A percentile compares a stretch with the other conserved stretches of the same genome.
Conservation (phyloP, 2,888 invertebrate genomes). For the Protophormia terraenovae region DNA sequence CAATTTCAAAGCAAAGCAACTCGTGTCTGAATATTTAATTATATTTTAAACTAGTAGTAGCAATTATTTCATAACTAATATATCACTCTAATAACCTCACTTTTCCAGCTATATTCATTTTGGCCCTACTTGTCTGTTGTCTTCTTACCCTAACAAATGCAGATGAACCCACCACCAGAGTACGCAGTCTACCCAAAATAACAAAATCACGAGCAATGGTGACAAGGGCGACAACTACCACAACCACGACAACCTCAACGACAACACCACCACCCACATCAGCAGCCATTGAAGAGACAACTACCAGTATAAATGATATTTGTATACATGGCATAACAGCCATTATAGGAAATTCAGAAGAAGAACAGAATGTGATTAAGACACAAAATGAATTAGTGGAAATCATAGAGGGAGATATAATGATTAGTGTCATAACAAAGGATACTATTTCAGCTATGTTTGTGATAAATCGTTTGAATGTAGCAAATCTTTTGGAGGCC, state of each 20-base stretch:
- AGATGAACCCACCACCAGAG: slow-evolving; percentile 38
- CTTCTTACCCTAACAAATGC: slow-evolving; percentile 39
- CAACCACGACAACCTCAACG: slow-evolving; percentile 35
- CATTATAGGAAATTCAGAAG: slow-evolving; percentile 66
- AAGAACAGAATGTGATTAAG: slow-evolving; percentile 70
- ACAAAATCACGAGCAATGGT: slow-evolving; percentile 61
- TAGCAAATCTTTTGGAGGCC: slow-evolving; percentile 77
- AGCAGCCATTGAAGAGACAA: slow-evolving; percentile 66
- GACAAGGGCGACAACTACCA: slow-evolving; percentile 16
- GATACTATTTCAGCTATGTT: slow-evolving; percentile 79
- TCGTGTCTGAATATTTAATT: too few relatives aligned
- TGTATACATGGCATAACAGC: slow-evolving; percentile 78
- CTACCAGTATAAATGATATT: slow-evolving; percentile 74
- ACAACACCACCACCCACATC: slow-evolving; percentile 45
- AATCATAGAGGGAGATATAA: slow-evolving; percentile 78
- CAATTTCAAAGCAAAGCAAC: too few relatives aligned
- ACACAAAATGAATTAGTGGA: slow-evolving; percentile 76
- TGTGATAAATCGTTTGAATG: slow-evolving; percentile 80
- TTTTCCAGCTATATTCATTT: slow-evolving; percentile 30
- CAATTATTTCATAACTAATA: too few relatives aligned
- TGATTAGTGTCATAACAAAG: slow-evolving; percentile 78
- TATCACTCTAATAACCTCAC: too few relatives aligned
- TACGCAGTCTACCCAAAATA: slow-evolving; percentile 63
- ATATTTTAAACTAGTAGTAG: too few relatives aligned
- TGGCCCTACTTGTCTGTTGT: slow-evolving; percentile 48